Conservation (phyloP, 2,113 vertebrate species). For the Tragulus kanchil region DNA sequence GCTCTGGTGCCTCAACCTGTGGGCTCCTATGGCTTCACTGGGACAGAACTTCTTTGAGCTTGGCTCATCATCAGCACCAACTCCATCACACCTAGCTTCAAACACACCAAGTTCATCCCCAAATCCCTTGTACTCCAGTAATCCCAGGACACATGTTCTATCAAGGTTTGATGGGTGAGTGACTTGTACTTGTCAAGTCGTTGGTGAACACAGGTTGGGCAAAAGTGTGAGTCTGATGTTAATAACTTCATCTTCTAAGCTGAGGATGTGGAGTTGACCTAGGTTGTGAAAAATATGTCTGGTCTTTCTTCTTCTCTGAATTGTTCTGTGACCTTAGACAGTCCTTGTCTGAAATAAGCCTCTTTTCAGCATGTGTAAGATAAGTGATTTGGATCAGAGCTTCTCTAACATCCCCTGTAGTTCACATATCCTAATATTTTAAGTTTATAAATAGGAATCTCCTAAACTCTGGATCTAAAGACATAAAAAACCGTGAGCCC, state of each 20-base stretch:
- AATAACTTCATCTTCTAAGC: not conserved
- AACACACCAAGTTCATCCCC: not conserved
- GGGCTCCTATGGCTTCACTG: not conserved
- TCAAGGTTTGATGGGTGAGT: not conserved
- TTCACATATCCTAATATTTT: constrained; percentile 57
- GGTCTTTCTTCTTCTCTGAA: not conserved
- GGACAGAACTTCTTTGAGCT: not conserved
- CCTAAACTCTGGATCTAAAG: constrained; percentile 29
- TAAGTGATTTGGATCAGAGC: constrained; percentile 52
- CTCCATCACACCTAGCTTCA: not conserved
- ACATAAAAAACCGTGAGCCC: not conserved
- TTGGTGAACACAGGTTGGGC: not conserved
- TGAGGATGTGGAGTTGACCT: not conserved
- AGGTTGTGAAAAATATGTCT: not conserved
- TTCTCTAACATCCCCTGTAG: not conserved
- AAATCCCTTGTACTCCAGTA: not conserved
- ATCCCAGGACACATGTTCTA: not conserved
- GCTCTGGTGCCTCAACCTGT: not conserved
- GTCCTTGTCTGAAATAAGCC: constrained; percentile 61
- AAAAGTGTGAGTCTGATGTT: not conserved
- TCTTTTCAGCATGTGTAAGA: constrained; percentile 21
- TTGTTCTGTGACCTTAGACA: constrained; percentile 46
- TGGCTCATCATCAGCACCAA: not conserved
- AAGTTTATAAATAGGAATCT: constrained; percentile 61
- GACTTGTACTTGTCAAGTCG: not conserved